Percentiles rank a stretch among this genome's conserved stretches.
Conservation (phyloP, 2,797 vertebrate genomes). For the Sciurus carolinensis region DNA sequence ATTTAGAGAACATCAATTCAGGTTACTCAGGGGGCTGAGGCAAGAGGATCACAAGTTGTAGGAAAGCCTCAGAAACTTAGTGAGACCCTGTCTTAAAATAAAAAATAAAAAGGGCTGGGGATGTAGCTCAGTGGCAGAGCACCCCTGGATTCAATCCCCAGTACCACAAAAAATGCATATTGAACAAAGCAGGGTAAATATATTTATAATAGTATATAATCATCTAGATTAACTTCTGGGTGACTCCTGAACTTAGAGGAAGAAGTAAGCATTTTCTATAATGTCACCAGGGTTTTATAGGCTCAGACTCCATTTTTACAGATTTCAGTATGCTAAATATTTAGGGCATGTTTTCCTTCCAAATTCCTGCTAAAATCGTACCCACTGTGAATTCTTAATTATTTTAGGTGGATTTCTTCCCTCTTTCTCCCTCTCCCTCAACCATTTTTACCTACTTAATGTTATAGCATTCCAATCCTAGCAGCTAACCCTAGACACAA, state of each 20-base stretch:
- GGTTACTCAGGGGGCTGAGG: no score
- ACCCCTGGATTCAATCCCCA: no score
- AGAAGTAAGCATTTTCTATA: constrained; percentile 20
- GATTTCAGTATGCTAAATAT: constrained; percentile 51
- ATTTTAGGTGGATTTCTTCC: neutral
- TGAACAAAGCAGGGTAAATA: neutral
- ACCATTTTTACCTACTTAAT: constrained; percentile 26
- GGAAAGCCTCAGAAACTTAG: no score
- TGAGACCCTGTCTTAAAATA: no score
- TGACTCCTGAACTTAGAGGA: constrained; percentile 33
- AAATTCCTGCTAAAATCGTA: constrained; percentile 64
- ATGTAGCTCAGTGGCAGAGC: no score
- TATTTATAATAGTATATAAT: constrained; percentile 56
- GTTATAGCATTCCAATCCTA: neutral
- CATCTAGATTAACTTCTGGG: neutral
- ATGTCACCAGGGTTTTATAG: neutral
- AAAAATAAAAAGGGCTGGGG: no score
- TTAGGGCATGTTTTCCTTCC: constrained; percentile 41
- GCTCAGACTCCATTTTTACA: neutral
- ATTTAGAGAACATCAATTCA: constrained; percentile 23
- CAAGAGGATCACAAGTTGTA: no score
- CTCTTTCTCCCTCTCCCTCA: neutral
- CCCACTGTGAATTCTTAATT: constrained; percentile 32
- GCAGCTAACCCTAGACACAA: neutral
- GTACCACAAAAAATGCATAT: neutral